Conservation (phyloP, 2,888 invertebrate species). For the Teinopalpus imperialis region DNA sequence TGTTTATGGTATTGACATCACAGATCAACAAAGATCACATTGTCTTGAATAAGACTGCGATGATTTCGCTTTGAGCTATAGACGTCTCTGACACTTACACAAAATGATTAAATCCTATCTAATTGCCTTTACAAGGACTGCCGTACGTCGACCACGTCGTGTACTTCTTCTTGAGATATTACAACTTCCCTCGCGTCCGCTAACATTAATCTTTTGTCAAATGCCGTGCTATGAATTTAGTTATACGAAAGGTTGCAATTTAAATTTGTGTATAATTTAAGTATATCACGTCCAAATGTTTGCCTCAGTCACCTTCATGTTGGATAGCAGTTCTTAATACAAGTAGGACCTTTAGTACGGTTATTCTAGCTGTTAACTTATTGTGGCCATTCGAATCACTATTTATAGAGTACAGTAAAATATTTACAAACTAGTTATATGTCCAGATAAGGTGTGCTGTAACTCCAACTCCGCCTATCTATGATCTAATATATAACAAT, state of each 20-base stretch:
- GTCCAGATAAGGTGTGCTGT: conserved; percentile 14
- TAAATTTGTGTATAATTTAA: too few relatives aligned
- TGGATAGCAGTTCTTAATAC: conserved; percentile 6
- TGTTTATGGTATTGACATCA: conserved; percentile 7
- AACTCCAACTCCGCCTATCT: conserved; percentile 8
- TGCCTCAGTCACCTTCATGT: conserved; percentile 1
- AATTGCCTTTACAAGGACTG: conserved; percentile 21
- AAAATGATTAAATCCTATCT: conserved; percentile 10
- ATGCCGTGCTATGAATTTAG: too few relatives aligned
- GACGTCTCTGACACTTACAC: not conserved
- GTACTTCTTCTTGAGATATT: conserved; percentile 1
- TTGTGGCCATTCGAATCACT: conserved; percentile 15
- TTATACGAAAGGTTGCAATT: too few relatives aligned
- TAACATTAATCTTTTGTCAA: conserved; percentile 1
- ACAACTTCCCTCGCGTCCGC: not conserved
- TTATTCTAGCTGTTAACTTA: not conserved
- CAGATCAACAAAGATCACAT: conserved; percentile 9
- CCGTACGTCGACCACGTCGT: conserved; percentile 16
- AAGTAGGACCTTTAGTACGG: not conserved
- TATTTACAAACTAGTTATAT: conserved; percentile 5
- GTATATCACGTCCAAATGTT: not conserved
- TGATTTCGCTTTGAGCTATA: conserved; percentile 19
- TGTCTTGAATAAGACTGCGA: not conserved
- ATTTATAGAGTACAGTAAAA: conserved; percentile 9
- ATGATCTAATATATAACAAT: not conserved